These are phyloP conservation scores for Rhagium mordax DNA, from an alignment of 2,888 invertebrate genomes.

Conservation along the genomic window DNA sequence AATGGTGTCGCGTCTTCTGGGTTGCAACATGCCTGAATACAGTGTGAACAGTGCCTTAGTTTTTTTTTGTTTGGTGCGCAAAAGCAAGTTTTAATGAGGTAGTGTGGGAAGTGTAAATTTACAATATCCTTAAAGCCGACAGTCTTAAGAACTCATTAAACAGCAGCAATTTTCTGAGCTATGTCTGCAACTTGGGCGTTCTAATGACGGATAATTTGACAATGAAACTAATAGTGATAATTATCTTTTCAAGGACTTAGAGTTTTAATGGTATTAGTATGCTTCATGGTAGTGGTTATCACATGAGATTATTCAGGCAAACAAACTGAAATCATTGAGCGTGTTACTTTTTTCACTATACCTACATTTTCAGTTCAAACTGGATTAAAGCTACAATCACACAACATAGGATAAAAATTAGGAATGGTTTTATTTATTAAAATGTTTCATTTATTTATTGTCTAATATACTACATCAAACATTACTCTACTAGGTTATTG, in stretches of 20 bases:
- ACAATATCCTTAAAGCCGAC: background rate
- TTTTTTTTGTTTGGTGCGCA: background rate
- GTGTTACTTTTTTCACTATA: slow-evolving; percentile 22
- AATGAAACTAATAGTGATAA: slow-evolving; percentile 27
- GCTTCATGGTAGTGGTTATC: slow-evolving; percentile 45
- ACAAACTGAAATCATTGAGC: slow-evolving; percentile 27
- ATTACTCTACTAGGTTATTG: slow-evolving; percentile 37
- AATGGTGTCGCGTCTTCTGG: background rate
- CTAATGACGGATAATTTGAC: slow-evolving; percentile 32
- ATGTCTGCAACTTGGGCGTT: background rate
- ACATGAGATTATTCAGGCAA: slow-evolving; percentile 37
- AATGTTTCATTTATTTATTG: slow-evolving; percentile 44
- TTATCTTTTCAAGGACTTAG: slow-evolving; percentile 44
- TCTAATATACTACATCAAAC: slow-evolving; percentile 40
- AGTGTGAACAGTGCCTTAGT: background rate
- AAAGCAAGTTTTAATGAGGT: background rate
- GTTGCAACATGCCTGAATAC: background rate
- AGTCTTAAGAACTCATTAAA: background rate
- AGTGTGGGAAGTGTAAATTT: slow-evolving; percentile 4
- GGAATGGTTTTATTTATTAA: slow-evolving; percentile 41
- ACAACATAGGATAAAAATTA: slow-evolving; percentile 37
- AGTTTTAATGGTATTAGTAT: slow-evolving; percentile 39
- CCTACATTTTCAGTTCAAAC: slow-evolving; percentile 6
- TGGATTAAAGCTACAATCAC: slow-evolving; percentile 22
- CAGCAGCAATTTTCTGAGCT: slow-evolving; percentile 5